Evolutionary conservation across 2,888 invertebrate genomes (phyloP).

Genomic region (Crepidodera aurea): DNA sequence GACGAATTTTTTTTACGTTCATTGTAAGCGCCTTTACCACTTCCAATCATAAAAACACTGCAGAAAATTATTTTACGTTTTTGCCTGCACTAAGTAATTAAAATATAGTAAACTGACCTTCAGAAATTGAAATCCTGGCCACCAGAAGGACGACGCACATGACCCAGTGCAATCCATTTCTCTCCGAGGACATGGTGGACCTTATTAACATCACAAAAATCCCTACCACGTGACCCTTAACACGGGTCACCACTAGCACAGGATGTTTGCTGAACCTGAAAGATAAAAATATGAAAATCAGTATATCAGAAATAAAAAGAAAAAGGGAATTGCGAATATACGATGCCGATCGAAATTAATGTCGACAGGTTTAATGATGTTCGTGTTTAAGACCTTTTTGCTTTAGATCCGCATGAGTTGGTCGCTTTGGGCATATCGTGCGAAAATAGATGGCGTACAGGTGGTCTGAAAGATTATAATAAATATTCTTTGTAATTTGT

Average conservation of each 20-base stretch:
- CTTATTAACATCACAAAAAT: background rate
- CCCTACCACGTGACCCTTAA: background rate
- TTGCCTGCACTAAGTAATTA: too few relatives aligned
- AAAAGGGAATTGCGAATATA: too few relatives aligned
- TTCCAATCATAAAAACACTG: too few relatives aligned
- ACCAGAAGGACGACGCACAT: constrained; percentile 33
- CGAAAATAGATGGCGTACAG: background rate
- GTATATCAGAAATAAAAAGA: too few relatives aligned
- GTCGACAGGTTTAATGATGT: constrained; percentile 1
- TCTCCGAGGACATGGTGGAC: constrained; percentile 48
- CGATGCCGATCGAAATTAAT: background rate
- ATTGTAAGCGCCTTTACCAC: too few relatives aligned
- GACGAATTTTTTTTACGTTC: too few relatives aligned
- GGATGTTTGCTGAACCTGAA: constrained; percentile 3
- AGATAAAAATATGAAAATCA: background rate
- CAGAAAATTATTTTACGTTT: too few relatives aligned
- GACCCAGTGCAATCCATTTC: constrained; percentile 44
- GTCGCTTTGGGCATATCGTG: background rate
- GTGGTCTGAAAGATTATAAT: too few relatives aligned
- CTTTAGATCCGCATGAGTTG: constrained; percentile 1
- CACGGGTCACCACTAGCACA: background rate
- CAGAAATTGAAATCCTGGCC: constrained; percentile 10
- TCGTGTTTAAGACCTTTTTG: constrained; percentile 6
- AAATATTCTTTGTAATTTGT: too few relatives aligned
- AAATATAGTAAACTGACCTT: too few relatives aligned